phyloP scores from a whole-genome alignment of 2,888 invertebrate genomes.

The Eupithecia exiguata region DNA sequence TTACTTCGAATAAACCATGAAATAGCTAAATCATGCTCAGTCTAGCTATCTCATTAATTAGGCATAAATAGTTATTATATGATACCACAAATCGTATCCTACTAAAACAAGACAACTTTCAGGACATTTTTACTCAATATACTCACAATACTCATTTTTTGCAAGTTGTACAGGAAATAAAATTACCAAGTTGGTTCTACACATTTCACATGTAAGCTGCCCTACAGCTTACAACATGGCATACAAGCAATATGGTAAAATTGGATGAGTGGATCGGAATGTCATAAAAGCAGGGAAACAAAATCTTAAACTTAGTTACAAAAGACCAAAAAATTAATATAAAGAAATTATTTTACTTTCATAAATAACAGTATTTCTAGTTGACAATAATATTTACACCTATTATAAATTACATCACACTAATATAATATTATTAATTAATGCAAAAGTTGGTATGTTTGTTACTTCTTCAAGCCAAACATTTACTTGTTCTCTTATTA shows the following conservation, averaged over 20 bases:
- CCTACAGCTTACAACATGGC: too few species aligned
- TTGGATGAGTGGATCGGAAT: too few species aligned
- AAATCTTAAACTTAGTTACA: not conserved
- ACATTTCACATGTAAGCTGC: too few species aligned
- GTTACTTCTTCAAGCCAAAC: not conserved
- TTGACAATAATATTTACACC: not conserved
- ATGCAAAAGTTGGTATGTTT: not conserved
- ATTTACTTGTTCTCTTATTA: too few species aligned
- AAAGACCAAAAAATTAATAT: not conserved
- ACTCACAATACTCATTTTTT: not conserved
- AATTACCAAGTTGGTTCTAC: not conserved
- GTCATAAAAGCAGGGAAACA: too few species aligned
- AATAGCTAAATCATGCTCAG: not conserved
- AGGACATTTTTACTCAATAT: too few species aligned
- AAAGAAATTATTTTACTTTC: not conserved
- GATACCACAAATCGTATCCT: too few species aligned
- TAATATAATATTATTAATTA: not conserved
- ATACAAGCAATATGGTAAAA: not conserved
- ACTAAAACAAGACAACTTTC: too few species aligned
- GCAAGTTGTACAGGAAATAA: not conserved
- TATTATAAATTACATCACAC: not conserved
- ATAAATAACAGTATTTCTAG: slow-evolving; percentile 1
- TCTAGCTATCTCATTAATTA: not conserved
- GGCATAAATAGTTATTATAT: too few species aligned
- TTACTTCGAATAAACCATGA: not conserved